Conservation (phyloP, 2,797 vertebrate genomes). For the Gymnopithys bicolor region DNA sequence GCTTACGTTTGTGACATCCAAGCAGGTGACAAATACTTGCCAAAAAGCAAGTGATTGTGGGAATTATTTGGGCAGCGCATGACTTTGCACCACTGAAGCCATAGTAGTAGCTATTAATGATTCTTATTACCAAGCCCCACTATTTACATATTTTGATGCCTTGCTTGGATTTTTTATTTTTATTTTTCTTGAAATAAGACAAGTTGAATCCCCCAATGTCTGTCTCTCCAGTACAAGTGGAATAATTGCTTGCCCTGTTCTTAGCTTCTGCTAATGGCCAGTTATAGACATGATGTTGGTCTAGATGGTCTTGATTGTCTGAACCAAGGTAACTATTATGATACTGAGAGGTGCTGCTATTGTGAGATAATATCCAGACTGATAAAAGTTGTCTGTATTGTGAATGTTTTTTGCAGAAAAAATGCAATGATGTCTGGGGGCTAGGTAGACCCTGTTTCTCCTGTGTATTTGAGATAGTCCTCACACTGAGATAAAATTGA, state of each 20-base stretch:
- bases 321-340: not conserved
- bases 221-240: not conserved
- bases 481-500: not conserved
- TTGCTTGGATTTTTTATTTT: not conserved
- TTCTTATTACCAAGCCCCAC: not conserved
- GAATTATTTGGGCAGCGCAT: not conserved
- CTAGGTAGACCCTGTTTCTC: not conserved
- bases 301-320: not conserved
- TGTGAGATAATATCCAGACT: not conserved
- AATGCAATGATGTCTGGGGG: not conserved
- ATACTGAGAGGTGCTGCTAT: not conserved
- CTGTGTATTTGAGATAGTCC: not conserved
- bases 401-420: not conserved
- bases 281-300: not conserved
- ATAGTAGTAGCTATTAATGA: not conserved
- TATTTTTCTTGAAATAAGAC: not conserved
- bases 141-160: not conserved
- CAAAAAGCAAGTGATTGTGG: not conserved
- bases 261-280: not conserved
- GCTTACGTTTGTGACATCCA: not conserved
- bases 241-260: not conserved
- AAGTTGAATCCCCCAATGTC: not conserved
- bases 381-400: not conserved
- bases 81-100: not conserved
- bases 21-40: not conserved